Percentiles rank a stretch among this genome's conserved stretches.
phyloP scores from a whole-genome alignment of 2,113 vertebrate species.

The Bettongia penicillata region DNA sequence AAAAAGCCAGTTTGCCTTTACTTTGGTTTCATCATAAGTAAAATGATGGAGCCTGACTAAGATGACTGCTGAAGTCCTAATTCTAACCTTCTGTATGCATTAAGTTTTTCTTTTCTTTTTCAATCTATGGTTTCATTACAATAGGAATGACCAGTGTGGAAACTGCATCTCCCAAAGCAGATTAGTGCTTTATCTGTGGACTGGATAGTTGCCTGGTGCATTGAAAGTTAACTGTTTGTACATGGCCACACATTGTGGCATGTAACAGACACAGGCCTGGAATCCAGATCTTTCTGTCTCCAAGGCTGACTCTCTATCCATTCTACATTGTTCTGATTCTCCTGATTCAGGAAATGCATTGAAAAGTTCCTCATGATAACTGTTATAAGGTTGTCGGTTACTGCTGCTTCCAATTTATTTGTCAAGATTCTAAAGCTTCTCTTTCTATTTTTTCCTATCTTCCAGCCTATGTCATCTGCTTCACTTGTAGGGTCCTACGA shows the following conservation, averaged over 20 bases:
- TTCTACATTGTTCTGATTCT: neutral
- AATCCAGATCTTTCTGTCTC: neutral
- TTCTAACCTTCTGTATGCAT: neutral
- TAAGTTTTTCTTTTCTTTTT: neutral
- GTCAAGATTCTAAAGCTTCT: constrained; percentile 58
- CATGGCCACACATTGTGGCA: neutral
- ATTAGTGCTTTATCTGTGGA: neutral
- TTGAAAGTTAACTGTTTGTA: no score
- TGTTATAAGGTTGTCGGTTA: constrained; percentile 51
- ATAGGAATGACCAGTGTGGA: neutral
- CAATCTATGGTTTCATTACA: neutral
- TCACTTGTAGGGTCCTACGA: constrained; percentile 11
- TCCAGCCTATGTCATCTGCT: neutral
- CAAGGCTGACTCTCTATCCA: neutral
- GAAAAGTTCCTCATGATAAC: constrained; percentile 45
- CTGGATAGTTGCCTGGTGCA: neutral
- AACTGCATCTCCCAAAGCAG: neutral
- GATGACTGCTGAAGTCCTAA: neutral
- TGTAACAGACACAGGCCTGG: neutral
- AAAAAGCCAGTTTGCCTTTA: neutral
- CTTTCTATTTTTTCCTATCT: constrained; percentile 30
- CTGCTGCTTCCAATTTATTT: constrained; percentile 45
- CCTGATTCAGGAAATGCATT: constrained; percentile 54
- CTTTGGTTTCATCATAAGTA: neutral
- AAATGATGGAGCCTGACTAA: neutral